phyloP scores from a whole-genome alignment of 2,888 invertebrate species.

The Ceramica pisi region DNA sequence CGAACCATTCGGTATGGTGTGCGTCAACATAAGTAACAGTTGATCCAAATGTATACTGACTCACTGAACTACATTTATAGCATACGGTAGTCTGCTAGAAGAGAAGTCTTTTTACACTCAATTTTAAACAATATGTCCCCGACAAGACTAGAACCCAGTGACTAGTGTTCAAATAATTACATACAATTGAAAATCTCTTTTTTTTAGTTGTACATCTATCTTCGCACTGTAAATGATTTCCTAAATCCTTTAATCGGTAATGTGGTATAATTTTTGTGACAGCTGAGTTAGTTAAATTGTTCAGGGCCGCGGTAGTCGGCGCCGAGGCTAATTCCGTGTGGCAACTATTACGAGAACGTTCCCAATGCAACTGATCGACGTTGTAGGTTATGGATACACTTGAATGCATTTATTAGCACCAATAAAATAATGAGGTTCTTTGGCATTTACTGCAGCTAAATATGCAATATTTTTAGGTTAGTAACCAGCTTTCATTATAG shows the following conservation, averaged over 20 bases:
- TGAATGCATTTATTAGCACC: conserved; percentile 36
- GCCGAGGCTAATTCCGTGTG: conserved; percentile 32
- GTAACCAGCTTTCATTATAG: too few species aligned
- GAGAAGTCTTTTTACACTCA: conserved; percentile 6
- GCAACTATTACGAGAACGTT: conserved; percentile 43
- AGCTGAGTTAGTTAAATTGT: conserved; percentile 44
- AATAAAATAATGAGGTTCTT: conserved; percentile 25
- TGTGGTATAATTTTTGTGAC: conserved; percentile 48
- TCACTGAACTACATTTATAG: conserved; percentile 16
- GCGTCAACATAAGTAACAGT: conserved; percentile 2
- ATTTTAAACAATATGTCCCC: background rate
- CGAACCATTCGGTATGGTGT: conserved; percentile 33
- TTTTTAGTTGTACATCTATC: conserved; percentile 45
- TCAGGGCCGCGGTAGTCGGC: conserved; percentile 49
- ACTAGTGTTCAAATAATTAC: background rate
- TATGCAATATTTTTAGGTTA: conserved; percentile 24
- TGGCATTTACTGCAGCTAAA: conserved; percentile 24
- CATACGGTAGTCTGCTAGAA: conserved; percentile 18
- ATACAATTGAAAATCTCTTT: conserved; percentile 2
- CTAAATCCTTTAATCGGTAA: conserved; percentile 53
- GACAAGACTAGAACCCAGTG: conserved; percentile 1
- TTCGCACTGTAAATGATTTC: conserved; percentile 64
- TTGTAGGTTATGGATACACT: conserved; percentile 41
- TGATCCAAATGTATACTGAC: conserved; percentile 3
- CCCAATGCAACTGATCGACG: conserved; percentile 14